Evolutionary conservation across 2,888 invertebrate genomes (phyloP), one percentile per base, ranked within the genome.

Genomic region (Lasioglossum vierecki): DNA sequence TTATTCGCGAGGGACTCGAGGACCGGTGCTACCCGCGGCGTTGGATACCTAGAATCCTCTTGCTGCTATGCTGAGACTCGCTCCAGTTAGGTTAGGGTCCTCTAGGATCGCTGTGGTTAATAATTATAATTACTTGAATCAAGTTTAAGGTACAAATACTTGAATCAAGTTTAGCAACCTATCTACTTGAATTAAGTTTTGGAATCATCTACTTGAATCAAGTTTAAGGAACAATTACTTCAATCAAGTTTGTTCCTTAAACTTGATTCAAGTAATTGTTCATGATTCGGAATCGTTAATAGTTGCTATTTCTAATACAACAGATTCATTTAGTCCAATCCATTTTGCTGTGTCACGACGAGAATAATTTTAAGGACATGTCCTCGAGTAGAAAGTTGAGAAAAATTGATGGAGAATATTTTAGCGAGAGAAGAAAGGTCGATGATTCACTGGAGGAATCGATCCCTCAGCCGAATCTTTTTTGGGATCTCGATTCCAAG

Each of bases 1-100:
- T 94, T 94, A 94, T 94, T 93, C 93, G 35, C 63, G 57, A 57
- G n/a, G n/a, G 1, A n/a, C 11, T 57, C 57, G 57, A n/a, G n/a
- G n/a, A 57, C 57, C 57, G 57, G 1, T 57, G 57, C n/a, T 57
- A 57, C 57, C 57, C 57, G 57, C 57, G 57, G 57, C 57, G n/a
- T 9, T 57, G n/a, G n/a, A n/a, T 57, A 57, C 57, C n/a, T n/a
- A 57, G 57, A 57, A 57, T 57, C 57, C 57, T 57, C 11, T n/a
- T 57, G n/a, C 57, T n/a, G 57, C 57, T n/a, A 57, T 4, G 57
- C n/a, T 11, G 11, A 9, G n/a, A 6, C 4, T 11, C 63, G 63
- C 63, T 63, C 26, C 63, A 63, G 30, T 63, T 63, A 30, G 63
- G 15, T 6, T 57, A n/a, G 0, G n/a, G n/a, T 4, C n/a, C n/a